phyloP scores from a whole-genome alignment of 2,113 vertebrate genomes.

The Phrynosoma platyrhinos region DNA sequence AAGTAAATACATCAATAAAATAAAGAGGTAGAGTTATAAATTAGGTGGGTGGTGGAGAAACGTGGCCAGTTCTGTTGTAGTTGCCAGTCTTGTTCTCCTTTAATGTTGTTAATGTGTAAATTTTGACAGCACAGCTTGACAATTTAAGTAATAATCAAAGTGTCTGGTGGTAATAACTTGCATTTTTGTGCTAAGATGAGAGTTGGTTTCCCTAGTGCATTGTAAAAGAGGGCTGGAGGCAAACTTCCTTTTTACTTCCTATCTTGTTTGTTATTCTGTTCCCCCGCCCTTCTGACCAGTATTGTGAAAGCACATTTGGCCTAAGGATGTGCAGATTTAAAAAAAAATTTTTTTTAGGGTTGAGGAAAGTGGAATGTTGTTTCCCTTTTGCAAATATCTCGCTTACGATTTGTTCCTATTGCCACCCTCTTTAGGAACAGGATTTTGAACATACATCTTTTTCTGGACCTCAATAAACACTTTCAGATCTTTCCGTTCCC shows the following conservation, averaged over 20 bases:
- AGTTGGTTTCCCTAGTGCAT: slow-evolving; percentile 77
- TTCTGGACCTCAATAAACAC: neutral
- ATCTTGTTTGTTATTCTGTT: neutral
- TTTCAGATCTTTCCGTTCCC: neutral
- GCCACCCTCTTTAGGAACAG: neutral
- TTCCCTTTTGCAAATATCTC: slow-evolving; percentile 66
- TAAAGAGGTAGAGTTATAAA: slow-evolving; percentile 44
- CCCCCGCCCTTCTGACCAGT: slow-evolving; percentile 24
- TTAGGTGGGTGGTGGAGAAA: slow-evolving; percentile 43
- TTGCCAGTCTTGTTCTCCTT: slow-evolving; percentile 84
- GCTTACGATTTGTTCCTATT: neutral
- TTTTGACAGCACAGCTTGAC: slow-evolving; percentile 74
- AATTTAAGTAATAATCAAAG: slow-evolving; percentile 71
- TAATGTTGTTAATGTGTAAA: slow-evolving; percentile 61
- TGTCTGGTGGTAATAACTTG: slow-evolving; percentile 69
- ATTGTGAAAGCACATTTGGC: slow-evolving; percentile 31
- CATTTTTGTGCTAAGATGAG: slow-evolving; percentile 78
- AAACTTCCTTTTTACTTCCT: slow-evolving; percentile 66
- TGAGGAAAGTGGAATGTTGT: slow-evolving; percentile 45
- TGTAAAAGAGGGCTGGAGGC: slow-evolving; percentile 78
- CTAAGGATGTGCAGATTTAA: slow-evolving; percentile 14
- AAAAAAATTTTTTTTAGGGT: slow-evolving; percentile 23
- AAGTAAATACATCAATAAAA: neutral
- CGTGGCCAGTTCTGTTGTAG: slow-evolving; percentile 31
- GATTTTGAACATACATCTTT: neutral